Base-by-base conservation (phyloP, 2,797 vertebrate genomes). In the Florisuga fusca region DNA sequence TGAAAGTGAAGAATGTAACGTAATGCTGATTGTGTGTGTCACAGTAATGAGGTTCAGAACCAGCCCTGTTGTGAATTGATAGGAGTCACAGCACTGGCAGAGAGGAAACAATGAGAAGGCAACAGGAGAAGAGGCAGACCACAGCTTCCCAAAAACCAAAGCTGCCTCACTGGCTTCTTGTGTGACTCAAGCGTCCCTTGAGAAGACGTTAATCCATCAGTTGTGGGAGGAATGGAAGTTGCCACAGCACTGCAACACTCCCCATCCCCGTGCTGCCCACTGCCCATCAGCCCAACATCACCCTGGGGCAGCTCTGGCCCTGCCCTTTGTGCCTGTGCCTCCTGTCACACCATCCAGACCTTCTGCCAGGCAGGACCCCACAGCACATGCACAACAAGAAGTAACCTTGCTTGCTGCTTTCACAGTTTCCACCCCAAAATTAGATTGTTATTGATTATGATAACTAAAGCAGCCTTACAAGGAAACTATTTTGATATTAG, bases 301-400 rank as follows among this genome's bases (percentile, higher is more conserved):
- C 38, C 3, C 5, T 0, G 2, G 1, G 6, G n/a, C 10, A 26
- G 7, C 2, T 15, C 38, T 54, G 58, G 31, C 13, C 20, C 0
- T 25, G 46, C 16, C 36, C 10, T 9, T 4, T 8, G 4, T 3
- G 12, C 19, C 2, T 46, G 22, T 10, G 1, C 50, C 64, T 77
- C 61, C 36, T 36, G 1, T 6, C 22, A 25, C 48, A 46, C 2
- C 19, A 4, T 4, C 19, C 43, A 36, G 68, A 45, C 55, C 72
- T 33, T 29, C 72, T 80, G 41, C 27, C 76, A 55, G 34, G 23
- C 89, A 54, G 43, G 7, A 43, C 25, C 34, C 25, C 67, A 9
- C 33, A 16, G 45, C 50, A 43, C 4, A 20, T 6, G 36, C 53
- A 77, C 53, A 33, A 6, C 41, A 33, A 0, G 0, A 23, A 53